phyloP scores from a whole-genome alignment of 2,888 invertebrate genomes.

The Meloe dianella region DNA sequence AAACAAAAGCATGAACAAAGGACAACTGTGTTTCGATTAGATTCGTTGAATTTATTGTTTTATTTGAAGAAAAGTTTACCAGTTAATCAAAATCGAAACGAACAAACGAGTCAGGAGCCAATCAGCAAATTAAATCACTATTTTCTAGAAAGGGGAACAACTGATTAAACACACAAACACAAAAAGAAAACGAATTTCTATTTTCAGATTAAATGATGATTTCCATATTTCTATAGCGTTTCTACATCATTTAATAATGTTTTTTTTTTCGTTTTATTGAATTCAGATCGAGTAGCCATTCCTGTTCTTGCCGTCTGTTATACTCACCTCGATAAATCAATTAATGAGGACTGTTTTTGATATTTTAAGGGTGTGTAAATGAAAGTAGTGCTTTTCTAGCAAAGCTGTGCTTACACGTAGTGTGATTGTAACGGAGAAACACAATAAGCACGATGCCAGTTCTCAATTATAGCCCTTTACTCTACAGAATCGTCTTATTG shows the following conservation, averaged over 20 bases:
- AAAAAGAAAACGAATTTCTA: no score
- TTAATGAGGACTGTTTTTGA: background rate
- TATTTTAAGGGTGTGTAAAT: background rate
- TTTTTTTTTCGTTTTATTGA: background rate
- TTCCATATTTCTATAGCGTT: no score
- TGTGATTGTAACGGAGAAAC: no score
- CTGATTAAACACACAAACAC: conserved; percentile 15
- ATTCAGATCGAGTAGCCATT: background rate
- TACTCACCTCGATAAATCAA: background rate
- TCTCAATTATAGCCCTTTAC: no score
- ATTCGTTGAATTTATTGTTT: conserved; percentile 25
- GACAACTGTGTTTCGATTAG: conserved; percentile 21
- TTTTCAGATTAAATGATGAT: background rate
- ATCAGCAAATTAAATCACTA: conserved; percentile 44
- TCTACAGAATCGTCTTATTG: no score
- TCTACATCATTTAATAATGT: no score
- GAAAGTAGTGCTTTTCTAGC: no score
- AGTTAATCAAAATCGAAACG: conserved; percentile 34
- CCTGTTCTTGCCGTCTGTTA: background rate
- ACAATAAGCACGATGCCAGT: no score
- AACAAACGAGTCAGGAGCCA: conserved; percentile 34
- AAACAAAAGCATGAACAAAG: conserved; percentile 10
- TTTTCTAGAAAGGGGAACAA: conserved; percentile 14
- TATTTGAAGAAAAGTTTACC: conserved; percentile 18
- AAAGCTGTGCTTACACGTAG: no score